Evolutionary conservation across 2,113 vertebrate species (phyloP).

Genomic region (Takifugu flavidus): DNA sequence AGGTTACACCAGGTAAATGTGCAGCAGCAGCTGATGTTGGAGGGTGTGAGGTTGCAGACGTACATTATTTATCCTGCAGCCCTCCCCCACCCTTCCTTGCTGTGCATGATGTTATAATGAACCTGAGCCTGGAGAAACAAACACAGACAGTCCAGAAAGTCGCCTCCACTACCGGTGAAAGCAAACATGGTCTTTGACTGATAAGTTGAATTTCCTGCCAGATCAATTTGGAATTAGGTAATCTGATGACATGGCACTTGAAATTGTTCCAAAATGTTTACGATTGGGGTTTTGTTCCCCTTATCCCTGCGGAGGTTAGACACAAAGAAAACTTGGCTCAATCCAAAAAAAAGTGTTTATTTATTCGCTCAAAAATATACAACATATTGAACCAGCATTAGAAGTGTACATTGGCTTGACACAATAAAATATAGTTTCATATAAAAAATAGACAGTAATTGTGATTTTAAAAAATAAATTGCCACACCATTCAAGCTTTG

Average conservation of each 20-base stretch:
- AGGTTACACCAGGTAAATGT: background rate
- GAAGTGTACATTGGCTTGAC: background rate
- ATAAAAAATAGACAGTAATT: conserved; percentile 36
- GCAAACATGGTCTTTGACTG: conserved; percentile 77
- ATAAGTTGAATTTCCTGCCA: conserved; percentile 31
- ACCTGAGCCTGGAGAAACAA: conserved; percentile 62
- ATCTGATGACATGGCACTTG: conserved; percentile 5
- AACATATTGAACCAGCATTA: conserved; percentile 37
- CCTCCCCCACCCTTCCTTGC: background rate
- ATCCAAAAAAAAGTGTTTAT: conserved; percentile 38
- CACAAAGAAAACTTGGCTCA: background rate
- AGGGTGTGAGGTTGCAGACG: too few species aligned
- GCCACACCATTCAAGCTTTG: conserved; percentile 38
- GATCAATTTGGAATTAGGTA: conserved; percentile 16
- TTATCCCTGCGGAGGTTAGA: too few species aligned
- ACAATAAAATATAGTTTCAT: conserved; percentile 47
- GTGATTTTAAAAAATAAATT: conserved; percentile 14
- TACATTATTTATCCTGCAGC: too few species aligned
- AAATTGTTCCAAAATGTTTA: too few species aligned
- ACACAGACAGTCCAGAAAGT: conserved; percentile 76
- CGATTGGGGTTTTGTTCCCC: too few species aligned
- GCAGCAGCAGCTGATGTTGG: too few species aligned
- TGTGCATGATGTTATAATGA: conserved; percentile 24
- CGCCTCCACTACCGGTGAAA: conserved; percentile 73
- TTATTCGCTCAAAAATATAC: conserved; percentile 66